A percentile compares a stretch with the other conserved stretches of the same genome.
These are phyloP conservation scores for Antheraea yamamai DNA, from an alignment of 2,888 invertebrate genomes.

Conservation along the genomic window DNA sequence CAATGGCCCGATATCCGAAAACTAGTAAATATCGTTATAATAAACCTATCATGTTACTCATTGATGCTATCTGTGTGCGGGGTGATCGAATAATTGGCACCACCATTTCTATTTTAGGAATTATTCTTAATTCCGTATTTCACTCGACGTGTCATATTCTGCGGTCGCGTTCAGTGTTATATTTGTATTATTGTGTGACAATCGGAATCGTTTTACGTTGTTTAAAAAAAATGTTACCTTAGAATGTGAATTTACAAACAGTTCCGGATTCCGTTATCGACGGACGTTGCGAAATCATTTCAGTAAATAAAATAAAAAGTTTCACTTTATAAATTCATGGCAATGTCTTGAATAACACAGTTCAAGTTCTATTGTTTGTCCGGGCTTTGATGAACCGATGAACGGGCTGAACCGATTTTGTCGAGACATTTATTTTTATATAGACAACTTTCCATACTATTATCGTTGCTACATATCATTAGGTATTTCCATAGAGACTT, in stretches of 20 bases:
- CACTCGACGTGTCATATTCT: constrained; percentile 20
- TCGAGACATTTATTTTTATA: too few species aligned
- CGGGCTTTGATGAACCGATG: too few species aligned
- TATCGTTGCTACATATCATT: too few species aligned
- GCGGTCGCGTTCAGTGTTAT: constrained; percentile 1
- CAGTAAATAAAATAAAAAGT: background rate
- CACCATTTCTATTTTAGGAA: constrained; percentile 51
- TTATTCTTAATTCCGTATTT: constrained; percentile 43
- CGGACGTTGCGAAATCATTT: background rate
- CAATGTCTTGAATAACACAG: too few species aligned
- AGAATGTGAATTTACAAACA: background rate
- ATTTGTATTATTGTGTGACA: background rate
- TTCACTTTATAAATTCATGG: too few species aligned
- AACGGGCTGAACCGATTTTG: too few species aligned
- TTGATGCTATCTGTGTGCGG: constrained; percentile 58
- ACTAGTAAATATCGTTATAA: constrained; percentile 78
- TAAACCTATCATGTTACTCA: constrained; percentile 72
- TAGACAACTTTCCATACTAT: too few species aligned
- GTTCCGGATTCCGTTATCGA: background rate
- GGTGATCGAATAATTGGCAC: constrained; percentile 72
- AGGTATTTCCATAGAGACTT: too few species aligned
- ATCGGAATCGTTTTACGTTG: constrained; percentile 2
- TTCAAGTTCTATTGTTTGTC: too few species aligned
- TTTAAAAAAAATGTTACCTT: background rate
- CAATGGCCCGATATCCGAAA: constrained; percentile 36